Evolutionary conservation across 1,140 invertebrate species (phyloP), one percentile per base, ranked within the genome.

Genomic region (Microplitis mediator): DNA sequence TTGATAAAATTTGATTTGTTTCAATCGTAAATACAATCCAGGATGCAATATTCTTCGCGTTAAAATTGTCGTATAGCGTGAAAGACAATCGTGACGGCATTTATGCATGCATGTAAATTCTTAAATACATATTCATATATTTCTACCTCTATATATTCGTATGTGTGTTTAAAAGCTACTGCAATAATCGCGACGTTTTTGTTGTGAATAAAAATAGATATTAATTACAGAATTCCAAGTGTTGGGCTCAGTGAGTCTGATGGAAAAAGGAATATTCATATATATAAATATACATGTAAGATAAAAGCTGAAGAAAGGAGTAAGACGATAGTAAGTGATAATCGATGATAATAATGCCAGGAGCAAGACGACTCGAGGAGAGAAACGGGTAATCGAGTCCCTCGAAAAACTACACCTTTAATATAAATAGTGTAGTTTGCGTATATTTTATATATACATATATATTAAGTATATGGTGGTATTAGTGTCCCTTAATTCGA

Each of bases 1-100:
- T 86, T 86, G 86, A 86, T 87, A 86, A 87, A 79, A 75, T 87
- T 87, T 86, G 85, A 87, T 86, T 87, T 86, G 85, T 87, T 86
- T 86, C 83, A 86, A 85, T 86, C 86, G 80, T 86, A 87, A 87
- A 86, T 61, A 61, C n/a, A 32, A 23, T 61, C n/a, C 4, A 13
- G 23, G 60, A 61, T 32, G 60, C 60, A 61, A 61, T 61, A 61
- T 61, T 61, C 60, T 23, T 56, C 9, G 9, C 39, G 39, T 45
- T 56, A 23, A 56, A 56, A 56, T 56, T 6, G 52, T 56, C 14
- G 9, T 16, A n/a, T 9, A 8, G 9, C 52, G 23, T 56, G 6
- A 61, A 31, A 61, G 16, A 61, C 14, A 61, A 13, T 61, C 62
- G 62, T 64, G 62, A 64, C n/a, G 62, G 62, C 14, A 64, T 64